These are phyloP conservation scores for Protonemura montana DNA, from an alignment of 2,888 invertebrate genomes.

Conservation along the genomic window DNA sequence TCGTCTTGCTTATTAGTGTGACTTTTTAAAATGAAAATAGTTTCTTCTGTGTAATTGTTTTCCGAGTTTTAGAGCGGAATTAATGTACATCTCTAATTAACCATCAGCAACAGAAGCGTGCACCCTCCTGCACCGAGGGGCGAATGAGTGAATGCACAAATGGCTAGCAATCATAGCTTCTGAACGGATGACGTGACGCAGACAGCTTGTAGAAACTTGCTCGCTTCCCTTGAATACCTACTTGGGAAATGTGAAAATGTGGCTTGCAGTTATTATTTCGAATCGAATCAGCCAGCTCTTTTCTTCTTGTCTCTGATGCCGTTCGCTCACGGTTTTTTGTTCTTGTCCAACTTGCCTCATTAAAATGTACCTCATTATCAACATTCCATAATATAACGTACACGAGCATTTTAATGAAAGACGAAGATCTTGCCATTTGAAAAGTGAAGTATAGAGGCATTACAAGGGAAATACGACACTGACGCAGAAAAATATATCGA, in stretches of 20 bases:
- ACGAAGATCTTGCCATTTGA: neutral
- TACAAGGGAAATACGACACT: too few relatives aligned
- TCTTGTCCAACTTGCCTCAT: neutral
- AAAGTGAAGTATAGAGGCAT: neutral
- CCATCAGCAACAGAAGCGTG: neutral
- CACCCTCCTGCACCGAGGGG: neutral
- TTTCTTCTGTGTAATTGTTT: constrained; percentile 20
- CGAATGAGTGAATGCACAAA: neutral
- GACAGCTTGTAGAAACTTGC: neutral
- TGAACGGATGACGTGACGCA: neutral
- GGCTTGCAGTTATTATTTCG: neutral
- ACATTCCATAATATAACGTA: neutral
- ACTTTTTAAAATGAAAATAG: neutral
- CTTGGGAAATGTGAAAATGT: neutral
- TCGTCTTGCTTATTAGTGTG: neutral
- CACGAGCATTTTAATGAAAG: neutral
- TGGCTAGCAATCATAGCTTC: neutral
- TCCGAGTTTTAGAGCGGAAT: neutral
- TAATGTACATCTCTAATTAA: constrained; percentile 8
- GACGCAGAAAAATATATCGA: too few relatives aligned
- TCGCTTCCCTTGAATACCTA: neutral
- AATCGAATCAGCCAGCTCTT: neutral
- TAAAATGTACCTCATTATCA: neutral
- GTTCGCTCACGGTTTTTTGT: neutral
- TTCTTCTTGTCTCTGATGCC: neutral